A percentile compares a stretch with the other conserved stretches of the same genome.
Conservation (phyloP, 1,140 invertebrate genomes). For the Caenorhabditis latens region DNA sequence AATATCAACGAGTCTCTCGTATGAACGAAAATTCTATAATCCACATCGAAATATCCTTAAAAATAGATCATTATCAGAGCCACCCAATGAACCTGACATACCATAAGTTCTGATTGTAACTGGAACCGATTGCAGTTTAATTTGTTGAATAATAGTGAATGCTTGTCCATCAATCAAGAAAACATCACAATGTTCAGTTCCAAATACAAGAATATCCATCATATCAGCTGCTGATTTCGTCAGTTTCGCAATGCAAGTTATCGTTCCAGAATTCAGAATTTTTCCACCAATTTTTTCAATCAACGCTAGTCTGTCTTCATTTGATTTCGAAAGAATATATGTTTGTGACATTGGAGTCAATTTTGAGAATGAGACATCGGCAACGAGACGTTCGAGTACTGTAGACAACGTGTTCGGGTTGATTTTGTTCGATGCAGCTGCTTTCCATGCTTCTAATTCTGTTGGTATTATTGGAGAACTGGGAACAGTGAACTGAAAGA, state of each 20-base stretch:
- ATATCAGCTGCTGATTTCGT: not conserved
- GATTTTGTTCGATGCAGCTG: not conserved
- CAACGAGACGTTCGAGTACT: not conserved
- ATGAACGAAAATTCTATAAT: conserved; percentile 40
- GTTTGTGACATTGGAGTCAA: conserved; percentile 36
- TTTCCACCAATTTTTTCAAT: not conserved
- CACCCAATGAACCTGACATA: not conserved
- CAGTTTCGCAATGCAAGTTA: conserved; percentile 35
- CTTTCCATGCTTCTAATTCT: conserved; percentile 57
- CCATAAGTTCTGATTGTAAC: conserved; percentile 11
- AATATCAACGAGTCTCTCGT: conserved; percentile 55
- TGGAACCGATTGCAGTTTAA: not conserved
- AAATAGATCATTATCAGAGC: not conserved
- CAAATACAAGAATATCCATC: conserved; percentile 15
- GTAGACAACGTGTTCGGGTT: not conserved
- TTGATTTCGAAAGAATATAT: not conserved
- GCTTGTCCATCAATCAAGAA: conserved; percentile 10
- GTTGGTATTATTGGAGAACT: not conserved
- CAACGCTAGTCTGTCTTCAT: not conserved
- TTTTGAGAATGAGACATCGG: conserved; percentile 23
- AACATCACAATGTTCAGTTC: conserved; percentile 41
- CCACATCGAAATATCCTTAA: conserved; percentile 60
- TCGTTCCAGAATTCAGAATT: not conserved
- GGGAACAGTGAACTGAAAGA: conserved; percentile 47
- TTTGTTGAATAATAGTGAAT: not conserved